A percentile compares a stretch with the other conserved stretches of the same genome.
Conservation (phyloP, 2,797 vertebrate genomes). For the Scomberomorus guttatus region DNA sequence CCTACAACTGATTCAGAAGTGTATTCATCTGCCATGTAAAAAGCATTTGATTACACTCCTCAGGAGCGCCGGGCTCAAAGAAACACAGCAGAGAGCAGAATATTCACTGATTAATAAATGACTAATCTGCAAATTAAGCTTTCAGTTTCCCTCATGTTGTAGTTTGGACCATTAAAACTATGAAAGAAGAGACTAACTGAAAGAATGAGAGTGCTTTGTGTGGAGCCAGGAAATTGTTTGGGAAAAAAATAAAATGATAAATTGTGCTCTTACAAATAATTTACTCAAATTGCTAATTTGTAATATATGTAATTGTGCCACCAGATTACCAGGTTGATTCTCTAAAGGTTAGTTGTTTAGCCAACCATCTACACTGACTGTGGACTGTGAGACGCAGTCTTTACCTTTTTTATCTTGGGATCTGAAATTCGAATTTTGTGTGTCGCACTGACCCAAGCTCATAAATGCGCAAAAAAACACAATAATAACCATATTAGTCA, state of each 20-base stretch:
- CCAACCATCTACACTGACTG: neutral
- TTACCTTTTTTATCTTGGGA: no score
- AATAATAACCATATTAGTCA: no score
- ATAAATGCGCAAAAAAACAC: no score
- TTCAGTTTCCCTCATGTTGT: neutral
- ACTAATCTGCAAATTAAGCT: neutral
- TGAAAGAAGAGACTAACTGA: neutral
- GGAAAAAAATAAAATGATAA: neutral
- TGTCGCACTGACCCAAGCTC: no score
- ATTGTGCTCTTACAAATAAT: no score
- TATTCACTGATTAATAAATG: neutral
- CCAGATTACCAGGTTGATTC: neutral
- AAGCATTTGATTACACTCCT: neutral
- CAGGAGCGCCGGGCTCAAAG: neutral
- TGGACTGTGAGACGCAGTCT: no score
- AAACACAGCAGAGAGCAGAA: constrained; percentile 4
- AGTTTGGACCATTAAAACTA: neutral
- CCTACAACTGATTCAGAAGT: neutral
- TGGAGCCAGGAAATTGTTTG: no score
- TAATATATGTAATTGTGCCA: neutral
- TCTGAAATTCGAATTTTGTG: no score
- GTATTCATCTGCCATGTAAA: neutral
- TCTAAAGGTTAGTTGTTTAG: neutral
- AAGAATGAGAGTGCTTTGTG: neutral
- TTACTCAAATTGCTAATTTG: neutral